Evolutionary conservation across 2,113 vertebrate genomes (phyloP), one percentile per base, ranked within the genome.

Genomic region (Haemorhous mexicanus): DNA sequence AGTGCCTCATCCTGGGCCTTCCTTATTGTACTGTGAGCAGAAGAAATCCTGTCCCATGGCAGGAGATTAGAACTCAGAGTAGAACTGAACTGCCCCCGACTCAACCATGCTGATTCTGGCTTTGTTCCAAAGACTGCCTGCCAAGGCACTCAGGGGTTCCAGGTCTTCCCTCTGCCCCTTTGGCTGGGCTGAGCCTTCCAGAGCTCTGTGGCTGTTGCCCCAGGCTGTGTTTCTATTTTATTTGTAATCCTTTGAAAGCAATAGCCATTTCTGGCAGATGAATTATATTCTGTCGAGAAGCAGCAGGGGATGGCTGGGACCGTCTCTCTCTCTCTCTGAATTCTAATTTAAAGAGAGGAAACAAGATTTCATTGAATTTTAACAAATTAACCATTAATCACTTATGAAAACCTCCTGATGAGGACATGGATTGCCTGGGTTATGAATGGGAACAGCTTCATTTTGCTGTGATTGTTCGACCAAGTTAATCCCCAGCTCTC

Each of bases 311-410:
- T 96, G 90, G 58, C 92, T 93, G 87, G 89, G 89, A 94, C 93
- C 0, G 37, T 95, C 68, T 94, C 81, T 83, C 81, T 95, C 92
- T 92, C 87, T 93, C 91, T 66, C 84, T 64, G 94, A 94, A 95
- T 96, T 91, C 94, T 95, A 94, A 96, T 96, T 97, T 97, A 87
- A 95, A 97, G 74, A 91, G 87, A 94, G 90, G 92, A 96, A 94
- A 97, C 86, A 93, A 93, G 94, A 97, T 95, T 97, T 95, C 96
- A 96, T 96, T 93, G 96, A 96, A 95, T 96, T 97, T 96, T 95
- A 96, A 96, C 97, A 96, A 97, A 95, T 96, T 94, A 81, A 90
- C 91, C 94, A 96, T 95, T 94, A 96, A 96, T 96, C 95, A 96
- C 95, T 97, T 95, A 96, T 96, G 95, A 96, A 97, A 96, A 94